Conservation (phyloP, 1,140 invertebrate genomes). For the Sipha flava region DNA sequence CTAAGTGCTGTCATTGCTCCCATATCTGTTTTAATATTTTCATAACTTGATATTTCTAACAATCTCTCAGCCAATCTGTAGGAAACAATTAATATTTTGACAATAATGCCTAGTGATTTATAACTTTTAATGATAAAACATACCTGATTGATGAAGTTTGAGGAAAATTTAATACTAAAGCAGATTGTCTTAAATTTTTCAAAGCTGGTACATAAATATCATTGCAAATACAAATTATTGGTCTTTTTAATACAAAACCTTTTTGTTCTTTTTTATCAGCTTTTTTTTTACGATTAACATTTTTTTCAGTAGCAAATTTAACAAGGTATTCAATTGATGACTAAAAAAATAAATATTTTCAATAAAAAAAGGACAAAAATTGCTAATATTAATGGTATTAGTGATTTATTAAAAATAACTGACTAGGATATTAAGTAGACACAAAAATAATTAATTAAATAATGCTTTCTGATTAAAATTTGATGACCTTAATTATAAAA, state of each 20-base stretch:
- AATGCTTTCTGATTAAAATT: too few species aligned
- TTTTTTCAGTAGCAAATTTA: conserved; percentile 63
- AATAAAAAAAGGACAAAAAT: neutral
- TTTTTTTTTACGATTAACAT: conserved; percentile 48
- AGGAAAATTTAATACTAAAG: conserved; percentile 67
- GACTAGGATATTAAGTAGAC: too few species aligned
- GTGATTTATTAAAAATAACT: too few species aligned
- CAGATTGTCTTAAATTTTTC: conserved; percentile 59
- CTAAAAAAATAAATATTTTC: conserved; percentile 42
- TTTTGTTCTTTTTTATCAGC: conserved; percentile 49
- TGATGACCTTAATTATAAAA: too few species aligned
- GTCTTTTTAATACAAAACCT: conserved; percentile 56
- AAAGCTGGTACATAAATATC: conserved; percentile 82
- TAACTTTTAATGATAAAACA: conserved; percentile 7
- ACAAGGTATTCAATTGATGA: conserved; percentile 80
- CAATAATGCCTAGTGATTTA: too few species aligned
- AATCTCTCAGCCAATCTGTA: conserved; percentile 56
- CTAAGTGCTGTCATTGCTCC: conserved; percentile 62
- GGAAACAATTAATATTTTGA: conserved; percentile 9
- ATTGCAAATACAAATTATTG: conserved; percentile 95
- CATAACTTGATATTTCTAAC: conserved; percentile 56
- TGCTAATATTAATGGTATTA: neutral
- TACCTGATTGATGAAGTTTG: conserved; percentile 51
- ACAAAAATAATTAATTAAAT: too few species aligned
- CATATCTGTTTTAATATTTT: conserved; percentile 63